Percentiles rank a stretch among this genome's conserved stretches.
phyloP scores from a whole-genome alignment of 2,888 invertebrate species.

The Lobophora halterata region DNA sequence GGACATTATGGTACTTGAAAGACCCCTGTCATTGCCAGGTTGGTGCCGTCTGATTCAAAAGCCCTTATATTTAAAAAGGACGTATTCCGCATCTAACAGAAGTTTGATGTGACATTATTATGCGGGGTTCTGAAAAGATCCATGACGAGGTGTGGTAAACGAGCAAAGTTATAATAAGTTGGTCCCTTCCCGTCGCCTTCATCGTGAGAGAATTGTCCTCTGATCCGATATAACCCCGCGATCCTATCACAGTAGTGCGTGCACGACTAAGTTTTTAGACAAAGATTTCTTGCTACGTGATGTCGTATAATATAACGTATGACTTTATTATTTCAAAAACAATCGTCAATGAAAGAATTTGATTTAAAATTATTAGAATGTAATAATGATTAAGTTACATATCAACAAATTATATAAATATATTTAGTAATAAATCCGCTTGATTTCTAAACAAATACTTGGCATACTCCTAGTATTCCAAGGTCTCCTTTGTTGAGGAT shows the following conservation, averaged over 20 bases:
- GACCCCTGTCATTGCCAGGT: constrained; percentile 52
- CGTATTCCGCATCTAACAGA: constrained; percentile 53
- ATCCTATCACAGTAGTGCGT: constrained; percentile 35
- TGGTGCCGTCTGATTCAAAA: constrained; percentile 47
- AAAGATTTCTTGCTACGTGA: constrained; percentile 25
- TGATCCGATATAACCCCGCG: constrained; percentile 51
- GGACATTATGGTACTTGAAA: constrained; percentile 46
- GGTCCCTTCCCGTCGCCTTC: constrained; percentile 53
- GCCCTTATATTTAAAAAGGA: constrained; percentile 56
- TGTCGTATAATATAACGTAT: constrained; percentile 15
- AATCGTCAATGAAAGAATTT: background rate
- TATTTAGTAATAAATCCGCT: too few species aligned
- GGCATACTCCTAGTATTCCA: too few species aligned
- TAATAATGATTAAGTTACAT: too few species aligned
- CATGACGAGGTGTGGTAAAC: constrained; percentile 65
- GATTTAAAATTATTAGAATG: too few species aligned
- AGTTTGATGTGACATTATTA: constrained; percentile 61
- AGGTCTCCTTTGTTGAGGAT: too few species aligned
- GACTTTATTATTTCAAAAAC: constrained; percentile 8
- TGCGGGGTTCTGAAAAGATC: constrained; percentile 58
- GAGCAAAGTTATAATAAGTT: constrained; percentile 76
- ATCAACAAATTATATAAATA: too few species aligned
- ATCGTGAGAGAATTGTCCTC: constrained; percentile 56
- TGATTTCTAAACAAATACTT: too few species aligned
- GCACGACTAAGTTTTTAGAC: constrained; percentile 28